Percentiles rank a stretch among this genome's conserved stretches.
phyloP scores from a whole-genome alignment of 2,113 vertebrate species.

The Emydura subglobosa region DNA sequence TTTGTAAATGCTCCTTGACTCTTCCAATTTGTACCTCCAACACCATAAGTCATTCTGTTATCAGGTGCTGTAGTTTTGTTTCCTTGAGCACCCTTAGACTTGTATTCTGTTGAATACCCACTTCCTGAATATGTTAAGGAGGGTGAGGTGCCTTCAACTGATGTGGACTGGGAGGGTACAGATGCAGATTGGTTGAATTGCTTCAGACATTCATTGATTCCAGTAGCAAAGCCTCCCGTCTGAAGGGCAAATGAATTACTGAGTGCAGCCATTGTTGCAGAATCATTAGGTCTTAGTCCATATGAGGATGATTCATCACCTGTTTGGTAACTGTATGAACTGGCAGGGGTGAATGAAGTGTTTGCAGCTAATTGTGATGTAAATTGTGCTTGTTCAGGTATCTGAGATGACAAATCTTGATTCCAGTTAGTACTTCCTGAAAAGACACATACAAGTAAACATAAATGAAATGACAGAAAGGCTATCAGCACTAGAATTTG shows the following conservation, averaged over 20 bases:
- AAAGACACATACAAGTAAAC: background rate
- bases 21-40: background rate
- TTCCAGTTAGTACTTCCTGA: slow-evolving; percentile 51
- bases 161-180: background rate
- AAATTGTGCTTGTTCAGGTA: background rate
- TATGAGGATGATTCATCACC: background rate
- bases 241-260: background rate
- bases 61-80: background rate
- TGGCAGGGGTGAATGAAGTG: background rate
- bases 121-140: background rate
- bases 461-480: background rate
- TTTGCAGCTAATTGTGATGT: background rate
- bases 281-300: background rate
- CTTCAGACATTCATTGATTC: slow-evolving; percentile 20
- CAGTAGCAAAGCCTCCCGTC: background rate
- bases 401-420: background rate
- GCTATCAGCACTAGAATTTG: background rate
- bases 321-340: background rate
- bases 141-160: background rate
- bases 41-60: background rate
- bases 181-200: background rate
- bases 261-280: background rate
- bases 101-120: background rate
- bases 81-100: background rate
- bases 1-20: background rate